phyloP scores from a whole-genome alignment of 1,140 invertebrate genomes.

The Drosophila pruinosa region DNA sequence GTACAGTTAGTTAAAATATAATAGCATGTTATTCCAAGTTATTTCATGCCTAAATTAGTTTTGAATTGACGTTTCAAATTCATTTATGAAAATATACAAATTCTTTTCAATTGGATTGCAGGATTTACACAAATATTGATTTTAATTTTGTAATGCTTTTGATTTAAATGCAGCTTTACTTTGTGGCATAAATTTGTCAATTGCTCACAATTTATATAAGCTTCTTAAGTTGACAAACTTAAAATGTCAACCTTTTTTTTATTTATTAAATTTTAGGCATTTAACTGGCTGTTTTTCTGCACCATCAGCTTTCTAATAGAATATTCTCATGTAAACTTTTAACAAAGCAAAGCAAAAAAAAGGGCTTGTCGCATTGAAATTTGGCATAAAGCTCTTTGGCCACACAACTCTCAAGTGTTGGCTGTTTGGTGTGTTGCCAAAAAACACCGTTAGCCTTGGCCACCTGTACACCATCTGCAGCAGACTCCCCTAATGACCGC shows the following conservation, averaged over 20 bases:
- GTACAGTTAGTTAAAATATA: neutral
- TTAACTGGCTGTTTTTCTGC: too few relatives aligned
- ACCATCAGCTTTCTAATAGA: too few relatives aligned
- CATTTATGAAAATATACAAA: neutral
- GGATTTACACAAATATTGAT: neutral
- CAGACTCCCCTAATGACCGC: conserved; percentile 64
- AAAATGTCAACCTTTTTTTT: too few relatives aligned
- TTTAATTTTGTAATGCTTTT: too few relatives aligned
- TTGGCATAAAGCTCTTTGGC: neutral
- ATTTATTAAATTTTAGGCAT: too few relatives aligned
- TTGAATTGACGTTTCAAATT: neutral
- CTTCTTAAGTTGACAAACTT: too few relatives aligned
- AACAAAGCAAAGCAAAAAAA: too few relatives aligned
- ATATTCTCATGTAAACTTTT: too few relatives aligned
- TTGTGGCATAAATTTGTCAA: too few relatives aligned
- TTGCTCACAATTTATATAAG: too few relatives aligned
- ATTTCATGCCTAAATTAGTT: neutral
- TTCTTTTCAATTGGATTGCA: neutral
- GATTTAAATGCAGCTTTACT: too few relatives aligned
- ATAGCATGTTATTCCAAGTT: neutral
- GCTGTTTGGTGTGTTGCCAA: neutral
- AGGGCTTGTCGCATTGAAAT: neutral
- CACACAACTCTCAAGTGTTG: conserved; percentile 14
- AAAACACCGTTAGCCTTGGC: neutral
- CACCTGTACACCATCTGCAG: conserved; percentile 50